These are phyloP conservation scores for Nomada ruficornis DNA, from an alignment of 2,888 invertebrate species.

Conservation along the genomic window DNA sequence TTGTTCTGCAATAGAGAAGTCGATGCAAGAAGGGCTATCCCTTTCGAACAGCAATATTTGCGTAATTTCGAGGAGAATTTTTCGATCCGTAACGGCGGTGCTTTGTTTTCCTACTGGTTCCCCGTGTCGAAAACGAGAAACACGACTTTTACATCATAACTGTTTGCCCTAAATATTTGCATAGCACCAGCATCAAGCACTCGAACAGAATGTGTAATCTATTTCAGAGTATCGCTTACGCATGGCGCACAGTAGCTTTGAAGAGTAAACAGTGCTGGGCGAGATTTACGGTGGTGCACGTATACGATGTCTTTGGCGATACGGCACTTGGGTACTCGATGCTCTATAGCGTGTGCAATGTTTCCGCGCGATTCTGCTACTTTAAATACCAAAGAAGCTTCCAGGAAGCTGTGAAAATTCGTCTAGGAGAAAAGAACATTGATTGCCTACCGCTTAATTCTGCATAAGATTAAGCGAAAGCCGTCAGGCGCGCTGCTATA, in stretches of 20 bases:
- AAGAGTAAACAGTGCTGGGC: slow-evolving; percentile 24
- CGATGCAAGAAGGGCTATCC: not conserved
- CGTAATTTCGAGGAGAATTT: too few species aligned
- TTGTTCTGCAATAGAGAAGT: too few species aligned
- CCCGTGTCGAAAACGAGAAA: not conserved
- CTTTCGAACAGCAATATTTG: not conserved
- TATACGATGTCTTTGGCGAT: slow-evolving; percentile 1
- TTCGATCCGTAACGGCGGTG: not conserved
- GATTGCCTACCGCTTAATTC: too few species aligned
- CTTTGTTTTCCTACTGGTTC: not conserved
- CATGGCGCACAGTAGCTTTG: not conserved
- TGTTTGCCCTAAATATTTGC: slow-evolving; percentile 48
- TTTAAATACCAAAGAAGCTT: not conserved
- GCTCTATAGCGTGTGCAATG: too few species aligned
- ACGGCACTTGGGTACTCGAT: not conserved
- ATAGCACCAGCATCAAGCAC: slow-evolving; percentile 19
- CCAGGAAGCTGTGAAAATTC: not conserved
- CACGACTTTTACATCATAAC: slow-evolving; percentile 1
- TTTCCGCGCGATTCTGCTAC: not conserved
- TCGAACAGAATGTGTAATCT: slow-evolving; percentile 21
- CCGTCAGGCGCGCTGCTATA: not conserved
- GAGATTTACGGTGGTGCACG: slow-evolving; percentile 14
- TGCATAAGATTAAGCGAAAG: not conserved
- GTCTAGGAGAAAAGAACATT: not conserved
- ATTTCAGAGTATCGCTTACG: slow-evolving; percentile 24